These are phyloP conservation scores for Cheumatopsyche charites DNA, from an alignment of 1,140 invertebrate genomes.

Conservation along the genomic window DNA sequence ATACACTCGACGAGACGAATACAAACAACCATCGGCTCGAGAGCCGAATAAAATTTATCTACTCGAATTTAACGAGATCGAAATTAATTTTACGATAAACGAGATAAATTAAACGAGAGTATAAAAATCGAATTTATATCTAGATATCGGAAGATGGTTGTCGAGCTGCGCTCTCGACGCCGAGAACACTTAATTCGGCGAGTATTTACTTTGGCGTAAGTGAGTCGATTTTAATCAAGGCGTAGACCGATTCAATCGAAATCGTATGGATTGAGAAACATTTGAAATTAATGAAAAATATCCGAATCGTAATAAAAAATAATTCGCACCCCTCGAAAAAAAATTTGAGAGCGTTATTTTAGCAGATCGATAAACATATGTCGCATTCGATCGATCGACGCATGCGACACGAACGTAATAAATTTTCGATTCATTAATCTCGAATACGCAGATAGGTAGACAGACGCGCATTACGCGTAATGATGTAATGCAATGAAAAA, in stretches of 20 bases:
- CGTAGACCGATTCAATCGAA: slow-evolving; percentile 27
- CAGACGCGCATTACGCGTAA: not conserved
- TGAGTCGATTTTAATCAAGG: slow-evolving; percentile 35
- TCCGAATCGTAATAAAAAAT: not conserved
- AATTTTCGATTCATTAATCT: slow-evolving; percentile 30
- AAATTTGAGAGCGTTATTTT: not conserved
- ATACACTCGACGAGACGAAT: slow-evolving; percentile 10
- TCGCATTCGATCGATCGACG: not conserved
- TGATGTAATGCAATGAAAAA: slow-evolving; percentile 27
- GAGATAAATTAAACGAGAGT: not conserved
- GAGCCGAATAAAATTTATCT: too few relatives aligned
- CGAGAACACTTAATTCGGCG: slow-evolving; percentile 32
- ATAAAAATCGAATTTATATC: too few relatives aligned
- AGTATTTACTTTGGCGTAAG: slow-evolving; percentile 35
- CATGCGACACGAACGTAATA: slow-evolving; percentile 9
- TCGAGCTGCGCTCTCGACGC: not conserved
- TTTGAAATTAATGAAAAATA: slow-evolving; percentile 15
- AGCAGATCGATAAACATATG: slow-evolving; percentile 9
- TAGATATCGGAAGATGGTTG: slow-evolving; percentile 2
- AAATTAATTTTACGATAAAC: not conserved
- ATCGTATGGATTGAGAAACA: not conserved
- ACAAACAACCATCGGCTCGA: not conserved
- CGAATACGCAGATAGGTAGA: slow-evolving; percentile 2
- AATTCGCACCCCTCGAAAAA: not conserved
- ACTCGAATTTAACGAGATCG: not conserved